phyloP scores from a whole-genome alignment of 2,113 vertebrate genomes.

The Pelecanus crispus region DNA sequence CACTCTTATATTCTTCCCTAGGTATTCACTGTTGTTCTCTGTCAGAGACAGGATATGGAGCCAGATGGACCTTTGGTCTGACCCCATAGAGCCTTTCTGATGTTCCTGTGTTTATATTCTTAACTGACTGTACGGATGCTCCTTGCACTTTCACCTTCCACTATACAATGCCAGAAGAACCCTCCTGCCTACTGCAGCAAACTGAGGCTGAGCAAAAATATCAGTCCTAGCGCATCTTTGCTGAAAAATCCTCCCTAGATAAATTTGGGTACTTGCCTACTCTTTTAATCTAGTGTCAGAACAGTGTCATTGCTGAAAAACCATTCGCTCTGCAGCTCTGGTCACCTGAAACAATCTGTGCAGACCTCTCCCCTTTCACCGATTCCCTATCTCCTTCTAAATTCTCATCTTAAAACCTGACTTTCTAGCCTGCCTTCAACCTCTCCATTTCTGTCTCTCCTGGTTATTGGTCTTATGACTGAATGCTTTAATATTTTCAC shows the following conservation, averaged over 20 bases:
- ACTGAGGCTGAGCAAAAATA: neutral
- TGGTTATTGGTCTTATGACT: conserved; percentile 69
- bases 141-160: conserved; percentile 44
- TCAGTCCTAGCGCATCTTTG: neutral
- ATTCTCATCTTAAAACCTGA: conserved; percentile 62
- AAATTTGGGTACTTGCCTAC: conserved; percentile 25
- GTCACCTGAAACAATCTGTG: conserved; percentile 53
- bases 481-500: conserved; percentile 72
- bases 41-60: conserved; percentile 62
- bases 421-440: conserved; percentile 55
- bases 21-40: conserved; percentile 33
- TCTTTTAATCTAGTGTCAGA: conserved; percentile 33
- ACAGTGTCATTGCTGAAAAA: conserved; percentile 6
- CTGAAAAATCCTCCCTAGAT: conserved; percentile 22
- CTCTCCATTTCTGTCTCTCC: conserved; percentile 61
- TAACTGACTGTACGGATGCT: conserved; percentile 41
- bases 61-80: conserved; percentile 47
- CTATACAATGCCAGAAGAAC: neutral
- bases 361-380: conserved; percentile 24
- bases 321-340: conserved; percentile 3
- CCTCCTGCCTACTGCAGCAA: neutral
- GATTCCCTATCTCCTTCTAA: conserved; percentile 37
- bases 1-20: conserved; percentile 47
- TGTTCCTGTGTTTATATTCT: conserved; percentile 50
- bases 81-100: conserved; percentile 31